Conservation (phyloP, 2,888 invertebrate species). For the Drosophila meridionalis region DNA sequence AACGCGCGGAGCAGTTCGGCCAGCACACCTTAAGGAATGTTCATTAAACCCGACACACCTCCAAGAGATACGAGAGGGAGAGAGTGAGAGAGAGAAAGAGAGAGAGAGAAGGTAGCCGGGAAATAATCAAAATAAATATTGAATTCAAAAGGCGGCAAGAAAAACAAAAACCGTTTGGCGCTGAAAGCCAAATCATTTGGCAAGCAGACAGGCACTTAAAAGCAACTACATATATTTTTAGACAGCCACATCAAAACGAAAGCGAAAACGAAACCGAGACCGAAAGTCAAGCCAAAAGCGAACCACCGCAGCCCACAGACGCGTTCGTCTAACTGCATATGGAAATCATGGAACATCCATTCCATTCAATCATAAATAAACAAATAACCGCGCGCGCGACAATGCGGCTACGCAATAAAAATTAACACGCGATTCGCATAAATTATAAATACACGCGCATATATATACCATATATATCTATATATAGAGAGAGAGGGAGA, state of each 20-base stretch:
- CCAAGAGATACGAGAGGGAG: neutral
- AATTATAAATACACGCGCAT: slow-evolving; percentile 43
- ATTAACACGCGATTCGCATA: slow-evolving; percentile 50
- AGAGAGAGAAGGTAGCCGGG: neutral
- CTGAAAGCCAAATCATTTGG: slow-evolving; percentile 38
- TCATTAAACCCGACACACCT: slow-evolving; percentile 31
- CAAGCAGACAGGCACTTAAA: slow-evolving; percentile 35
- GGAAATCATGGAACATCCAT: slow-evolving; percentile 24
- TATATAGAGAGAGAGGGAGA: neutral
- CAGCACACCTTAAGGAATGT: slow-evolving; percentile 23
- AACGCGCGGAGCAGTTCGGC: slow-evolving; percentile 1
- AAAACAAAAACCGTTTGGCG: slow-evolving; percentile 6
- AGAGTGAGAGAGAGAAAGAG: neutral
- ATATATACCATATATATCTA: neutral
- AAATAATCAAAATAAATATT: slow-evolving; percentile 57
- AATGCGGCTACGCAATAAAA: slow-evolving; percentile 59
- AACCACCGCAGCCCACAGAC: neutral
- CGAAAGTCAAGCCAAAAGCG: slow-evolving; percentile 5
- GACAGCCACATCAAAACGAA: slow-evolving; percentile 61
- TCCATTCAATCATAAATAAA: slow-evolving; percentile 57
- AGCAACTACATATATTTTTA: slow-evolving; percentile 46
- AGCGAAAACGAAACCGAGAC: slow-evolving; percentile 32
- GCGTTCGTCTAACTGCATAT: slow-evolving; percentile 4
- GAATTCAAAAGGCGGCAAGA: slow-evolving; percentile 23
- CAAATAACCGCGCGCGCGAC: slow-evolving; percentile 37